Evolutionary conservation across 2,888 invertebrate genomes (phyloP).

Genomic region (Lamellibrachia columna): DNA sequence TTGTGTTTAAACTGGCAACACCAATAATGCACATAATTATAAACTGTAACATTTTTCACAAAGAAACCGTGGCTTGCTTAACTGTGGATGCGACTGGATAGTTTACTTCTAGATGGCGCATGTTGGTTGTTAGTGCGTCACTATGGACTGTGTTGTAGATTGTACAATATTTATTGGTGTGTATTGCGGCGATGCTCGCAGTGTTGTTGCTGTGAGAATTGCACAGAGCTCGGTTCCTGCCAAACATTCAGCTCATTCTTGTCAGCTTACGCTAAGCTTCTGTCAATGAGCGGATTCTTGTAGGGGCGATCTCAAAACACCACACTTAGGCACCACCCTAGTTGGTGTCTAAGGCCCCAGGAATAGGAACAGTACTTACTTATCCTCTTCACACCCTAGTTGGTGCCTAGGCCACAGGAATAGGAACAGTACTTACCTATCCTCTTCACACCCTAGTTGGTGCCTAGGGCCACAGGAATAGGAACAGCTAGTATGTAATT

Average conservation of each 20-base stretch:
- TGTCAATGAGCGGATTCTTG: no score
- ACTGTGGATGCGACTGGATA: neutral
- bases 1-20: neutral
- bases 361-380: no score
- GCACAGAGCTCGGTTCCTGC: neutral
- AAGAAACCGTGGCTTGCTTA: neutral
- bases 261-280: no score
- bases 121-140: neutral
- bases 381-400: no score
- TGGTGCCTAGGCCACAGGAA: no score
- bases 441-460: no score
- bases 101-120: neutral
- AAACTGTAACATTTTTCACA: neutral
- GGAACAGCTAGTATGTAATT: no score
- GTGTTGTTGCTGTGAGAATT: neutral
- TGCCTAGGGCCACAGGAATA: no score
- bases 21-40: neutral
- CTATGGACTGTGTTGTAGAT: neutral
- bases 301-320: no score
- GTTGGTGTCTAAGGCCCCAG: no score
- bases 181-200: neutral
- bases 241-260: neutral
- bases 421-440: no score
- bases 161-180: conserved; percentile 10
- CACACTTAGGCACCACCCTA: no score